phyloP scores from a whole-genome alignment of 2,113 vertebrate genomes.

The Cinclus cinclus region DNA sequence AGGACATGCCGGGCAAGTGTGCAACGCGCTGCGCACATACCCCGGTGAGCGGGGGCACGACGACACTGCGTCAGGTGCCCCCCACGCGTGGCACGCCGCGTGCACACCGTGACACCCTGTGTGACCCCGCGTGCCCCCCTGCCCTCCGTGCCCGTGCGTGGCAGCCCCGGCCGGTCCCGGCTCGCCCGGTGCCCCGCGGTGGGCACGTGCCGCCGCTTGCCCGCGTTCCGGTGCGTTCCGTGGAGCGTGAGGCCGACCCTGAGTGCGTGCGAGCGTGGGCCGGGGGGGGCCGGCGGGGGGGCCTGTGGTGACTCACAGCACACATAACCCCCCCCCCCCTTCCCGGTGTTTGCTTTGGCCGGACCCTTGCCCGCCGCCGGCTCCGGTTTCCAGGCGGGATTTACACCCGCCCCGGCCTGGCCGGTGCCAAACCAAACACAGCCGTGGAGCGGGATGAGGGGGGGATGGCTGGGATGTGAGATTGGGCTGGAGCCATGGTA shows the following conservation, averaged over 20 bases:
- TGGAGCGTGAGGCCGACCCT: neutral
- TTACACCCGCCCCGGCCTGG: neutral
- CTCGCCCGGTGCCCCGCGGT: neutral
- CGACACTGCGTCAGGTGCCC: fast-evolving
- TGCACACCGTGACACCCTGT: fast-evolving
- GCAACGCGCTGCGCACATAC: fast-evolving
- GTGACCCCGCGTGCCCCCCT: neutral
- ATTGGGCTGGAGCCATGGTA: neutral
- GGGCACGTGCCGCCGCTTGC: neutral
- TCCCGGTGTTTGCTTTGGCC: conserved; percentile 39
- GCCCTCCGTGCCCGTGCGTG: fast-evolving
- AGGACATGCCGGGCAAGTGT: fast-evolving
- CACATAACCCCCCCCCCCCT: neutral
- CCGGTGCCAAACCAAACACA: conserved; percentile 17
- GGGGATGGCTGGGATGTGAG: neutral
- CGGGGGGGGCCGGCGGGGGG: neutral
- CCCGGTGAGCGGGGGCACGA: fast-evolving
- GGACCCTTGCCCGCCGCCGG: neutral
- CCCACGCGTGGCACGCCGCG: fast-evolving
- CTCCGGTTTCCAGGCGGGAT: conserved; percentile 34
- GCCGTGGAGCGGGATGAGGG: neutral
- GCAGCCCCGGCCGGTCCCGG: neutral
- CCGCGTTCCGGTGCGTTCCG: neutral
- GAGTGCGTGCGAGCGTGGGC: neutral
- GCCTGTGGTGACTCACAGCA: neutral